Evolutionary conservation across 1,140 invertebrate genomes (phyloP), one percentile per base, ranked within the genome.

Genomic region (Habropoda laboriosa): DNA sequence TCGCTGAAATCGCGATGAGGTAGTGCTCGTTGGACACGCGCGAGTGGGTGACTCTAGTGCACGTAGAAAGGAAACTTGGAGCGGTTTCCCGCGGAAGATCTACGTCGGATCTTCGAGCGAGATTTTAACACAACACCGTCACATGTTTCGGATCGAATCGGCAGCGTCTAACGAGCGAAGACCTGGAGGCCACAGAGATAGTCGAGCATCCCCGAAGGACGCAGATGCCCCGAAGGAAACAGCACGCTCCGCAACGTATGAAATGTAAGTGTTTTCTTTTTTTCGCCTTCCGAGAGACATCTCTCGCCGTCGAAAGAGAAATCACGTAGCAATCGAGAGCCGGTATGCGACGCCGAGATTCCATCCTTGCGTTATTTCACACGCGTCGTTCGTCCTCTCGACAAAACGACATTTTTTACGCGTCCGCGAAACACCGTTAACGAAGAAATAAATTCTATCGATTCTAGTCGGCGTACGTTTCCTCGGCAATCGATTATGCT

Each of bases 241-340:
- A 92, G 86, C 91, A 93, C 90, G 91, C 91, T 75, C 92, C 92
- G 83, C 91, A 93, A 92, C 91, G 92, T 75, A 93, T 93, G 92
- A 93, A 92, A 93, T 93, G 92, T 93, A 82, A 93, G 92, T 92
- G n/a, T n/a, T n/a, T n/a, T n/a, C n/a, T n/a, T n/a, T n/a, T n/a
- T n/a, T n/a, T n/a, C n/a, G n/a, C n/a, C n/a, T n/a, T n/a, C n/a
- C n/a, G n/a, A n/a, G n/a, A n/a, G n/a, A n/a, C n/a, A n/a, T n/a
- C n/a, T n/a, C n/a, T n/a, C n/a, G n/a, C n/a, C n/a, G n/a, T n/a
- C n/a, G n/a, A n/a, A n/a, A n/a, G n/a, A n/a, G 42, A 45, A 45
- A 45, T 49, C 1, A 5, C 6, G 2, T 1, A n/a, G n/a, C n/a
- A n/a, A 35, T 12, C 3, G 10, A 24, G 24, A 38, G 13, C 16